Evolutionary conservation across 2,113 vertebrate genomes (phyloP).

Genomic region (Holacanthus passer): DNA sequence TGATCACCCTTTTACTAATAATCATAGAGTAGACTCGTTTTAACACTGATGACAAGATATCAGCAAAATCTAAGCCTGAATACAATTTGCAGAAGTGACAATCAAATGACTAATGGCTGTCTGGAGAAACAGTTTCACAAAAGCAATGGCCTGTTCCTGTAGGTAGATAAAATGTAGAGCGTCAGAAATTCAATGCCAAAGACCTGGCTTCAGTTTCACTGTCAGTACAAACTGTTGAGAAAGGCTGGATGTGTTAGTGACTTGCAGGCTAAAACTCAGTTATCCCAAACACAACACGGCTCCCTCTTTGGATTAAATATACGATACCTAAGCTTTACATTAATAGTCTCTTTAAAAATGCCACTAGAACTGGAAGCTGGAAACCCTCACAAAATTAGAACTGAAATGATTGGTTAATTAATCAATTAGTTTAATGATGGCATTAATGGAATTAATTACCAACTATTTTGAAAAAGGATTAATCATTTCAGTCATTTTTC

Average conservation of each 20-base stretch:
- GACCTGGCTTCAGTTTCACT: constrained; percentile 8
- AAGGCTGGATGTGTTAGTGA: not conserved
- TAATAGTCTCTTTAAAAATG: not conserved
- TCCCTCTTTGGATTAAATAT: not conserved
- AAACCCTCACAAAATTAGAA: not conserved
- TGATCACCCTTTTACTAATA: constrained; percentile 1
- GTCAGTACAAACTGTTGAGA: constrained; percentile 11
- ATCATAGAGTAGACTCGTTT: not conserved
- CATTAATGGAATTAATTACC: too few relatives aligned
- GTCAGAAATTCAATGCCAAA: constrained; percentile 27
- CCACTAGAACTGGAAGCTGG: not conserved
- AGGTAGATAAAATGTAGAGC: not conserved
- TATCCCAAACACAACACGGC: not conserved
- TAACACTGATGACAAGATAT: constrained; percentile 6
- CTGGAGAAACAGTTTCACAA: not conserved
- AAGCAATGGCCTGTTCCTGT: not conserved
- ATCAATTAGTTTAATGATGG: not conserved
- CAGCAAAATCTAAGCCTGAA: not conserved
- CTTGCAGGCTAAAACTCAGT: not conserved
- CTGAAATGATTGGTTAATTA: not conserved
- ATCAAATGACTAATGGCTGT: constrained; percentile 40
- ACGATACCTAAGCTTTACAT: not conserved
- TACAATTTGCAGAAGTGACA: constrained; percentile 24
- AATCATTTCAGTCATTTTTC: too few relatives aligned
- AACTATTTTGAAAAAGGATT: not conserved